Conservation (phyloP, 2,888 invertebrate species). For the Aleiodes testaceus region DNA sequence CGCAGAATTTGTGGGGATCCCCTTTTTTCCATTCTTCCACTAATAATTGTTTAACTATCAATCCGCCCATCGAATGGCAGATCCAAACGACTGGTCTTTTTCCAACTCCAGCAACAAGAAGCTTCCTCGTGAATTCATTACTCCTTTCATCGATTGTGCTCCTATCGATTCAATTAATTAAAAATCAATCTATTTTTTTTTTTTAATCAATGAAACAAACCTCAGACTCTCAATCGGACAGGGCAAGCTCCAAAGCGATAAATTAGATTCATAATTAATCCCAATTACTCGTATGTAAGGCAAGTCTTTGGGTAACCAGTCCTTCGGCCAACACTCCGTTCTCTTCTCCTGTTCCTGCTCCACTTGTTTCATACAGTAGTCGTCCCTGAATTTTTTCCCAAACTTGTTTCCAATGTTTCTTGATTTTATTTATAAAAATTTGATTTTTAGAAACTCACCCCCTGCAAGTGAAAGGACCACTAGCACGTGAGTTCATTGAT, state of each 20-base stretch:
- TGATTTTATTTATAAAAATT: neutral
- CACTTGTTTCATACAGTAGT: slow-evolving; percentile 58
- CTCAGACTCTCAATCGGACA: slow-evolving; percentile 77
- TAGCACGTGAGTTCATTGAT: slow-evolving; percentile 71
- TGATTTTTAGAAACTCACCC: slow-evolving; percentile 66
- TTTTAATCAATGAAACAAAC: slow-evolving; percentile 54
- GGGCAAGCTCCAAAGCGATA: slow-evolving; percentile 86
- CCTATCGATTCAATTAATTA: slow-evolving; percentile 51
- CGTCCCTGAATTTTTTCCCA: slow-evolving; percentile 54
- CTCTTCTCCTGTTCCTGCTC: slow-evolving; percentile 66
- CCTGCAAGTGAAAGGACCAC: slow-evolving; percentile 74
- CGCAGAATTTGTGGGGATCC: slow-evolving; percentile 77
- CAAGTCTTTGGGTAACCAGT: slow-evolving; percentile 91
- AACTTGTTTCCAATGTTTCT: neutral
- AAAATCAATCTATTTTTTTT: slow-evolving; percentile 14
- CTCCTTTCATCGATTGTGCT: slow-evolving; percentile 80
- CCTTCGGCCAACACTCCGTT: slow-evolving; percentile 94
- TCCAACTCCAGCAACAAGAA: slow-evolving; percentile 86
- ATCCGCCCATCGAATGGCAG: slow-evolving; percentile 96
- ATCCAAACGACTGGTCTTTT: slow-evolving; percentile 90
- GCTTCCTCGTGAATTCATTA: slow-evolving; percentile 78
- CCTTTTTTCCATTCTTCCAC: slow-evolving; percentile 78
- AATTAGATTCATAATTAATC: slow-evolving; percentile 89
- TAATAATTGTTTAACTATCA: slow-evolving; percentile 90
- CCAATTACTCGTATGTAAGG: slow-evolving; percentile 85